A percentile compares a stretch with the other conserved stretches of the same genome.
These are phyloP conservation scores for Pissodes strobi DNA, from an alignment of 1,140 invertebrate species.

Conservation along the genomic window DNA sequence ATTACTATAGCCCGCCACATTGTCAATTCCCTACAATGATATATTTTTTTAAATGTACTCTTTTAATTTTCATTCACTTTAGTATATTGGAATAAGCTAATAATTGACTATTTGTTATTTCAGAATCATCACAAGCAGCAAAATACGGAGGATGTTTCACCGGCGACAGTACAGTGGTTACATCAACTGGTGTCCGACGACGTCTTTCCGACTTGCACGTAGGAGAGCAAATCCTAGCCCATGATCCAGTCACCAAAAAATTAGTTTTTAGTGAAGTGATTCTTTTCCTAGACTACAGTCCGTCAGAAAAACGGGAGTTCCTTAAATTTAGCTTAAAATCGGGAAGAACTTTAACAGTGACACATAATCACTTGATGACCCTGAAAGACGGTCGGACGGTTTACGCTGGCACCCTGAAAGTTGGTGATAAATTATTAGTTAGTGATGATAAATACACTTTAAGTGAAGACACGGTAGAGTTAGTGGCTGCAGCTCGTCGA, in stretches of 20 bases:
- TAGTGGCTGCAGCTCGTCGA: constrained; percentile 61
- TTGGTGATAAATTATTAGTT: constrained; percentile 60
- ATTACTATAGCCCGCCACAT: too few relatives aligned
- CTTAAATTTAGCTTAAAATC: constrained; percentile 72
- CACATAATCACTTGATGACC: constrained; percentile 81
- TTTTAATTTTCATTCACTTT: too few relatives aligned
- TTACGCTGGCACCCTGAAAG: constrained; percentile 65
- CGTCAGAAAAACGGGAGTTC: constrained; percentile 69
- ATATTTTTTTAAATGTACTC: too few relatives aligned
- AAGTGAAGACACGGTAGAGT: constrained; percentile 66
- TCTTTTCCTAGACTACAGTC: constrained; percentile 84
- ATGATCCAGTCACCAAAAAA: constrained; percentile 65
- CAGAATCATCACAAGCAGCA: constrained; percentile 90
- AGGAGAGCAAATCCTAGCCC: constrained; percentile 82
- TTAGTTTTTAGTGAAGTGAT: constrained; percentile 84
- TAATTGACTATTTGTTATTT: constrained; percentile 52
- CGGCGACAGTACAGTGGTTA: constrained; percentile 65
- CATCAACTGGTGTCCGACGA: constrained; percentile 59
- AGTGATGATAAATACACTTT: constrained; percentile 58
- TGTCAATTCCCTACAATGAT: too few relatives aligned
- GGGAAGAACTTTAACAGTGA: constrained; percentile 74
- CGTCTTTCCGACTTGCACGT: constrained; percentile 72
- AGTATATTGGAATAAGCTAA: too few relatives aligned
- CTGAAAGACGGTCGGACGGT: constrained; percentile 55
- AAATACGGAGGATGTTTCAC: constrained; percentile 84